phyloP scores from a whole-genome alignment of 2,797 vertebrate genomes.

The Helarctos malayanus region DNA sequence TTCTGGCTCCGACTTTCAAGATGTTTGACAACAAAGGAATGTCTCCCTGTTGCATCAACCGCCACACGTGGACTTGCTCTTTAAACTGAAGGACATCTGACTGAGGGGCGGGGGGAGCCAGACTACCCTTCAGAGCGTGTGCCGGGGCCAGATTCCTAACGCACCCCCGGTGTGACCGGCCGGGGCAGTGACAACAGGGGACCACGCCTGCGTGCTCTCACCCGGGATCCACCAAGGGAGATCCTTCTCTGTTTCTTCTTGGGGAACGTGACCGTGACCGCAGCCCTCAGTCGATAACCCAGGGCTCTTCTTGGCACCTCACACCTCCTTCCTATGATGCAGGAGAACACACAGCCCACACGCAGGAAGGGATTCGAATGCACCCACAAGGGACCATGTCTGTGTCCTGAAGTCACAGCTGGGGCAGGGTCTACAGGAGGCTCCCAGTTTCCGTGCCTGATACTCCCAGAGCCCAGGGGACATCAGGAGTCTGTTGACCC shows the following conservation, averaged over 20 bases:
- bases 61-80: background rate
- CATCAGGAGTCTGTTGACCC: background rate
- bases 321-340: accelerated
- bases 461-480: too few species aligned
- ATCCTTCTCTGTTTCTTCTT: too few species aligned
- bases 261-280: background rate
- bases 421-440: background rate
- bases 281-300: background rate
- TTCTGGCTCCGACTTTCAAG: background rate
- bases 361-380: accelerated
- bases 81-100: background rate
- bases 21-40: background rate
- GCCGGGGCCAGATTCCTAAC: accelerated
- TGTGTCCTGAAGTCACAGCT: background rate
- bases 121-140: accelerated
- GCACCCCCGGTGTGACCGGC: accelerated
- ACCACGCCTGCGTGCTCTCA: accelerated
- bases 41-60: background rate
- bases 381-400: background rate
- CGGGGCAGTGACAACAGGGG: background rate
- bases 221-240: background rate
- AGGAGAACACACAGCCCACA: accelerated
- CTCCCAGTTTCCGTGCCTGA: background rate
- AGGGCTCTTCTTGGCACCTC: too few species aligned
- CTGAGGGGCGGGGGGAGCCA: accelerated